These are phyloP conservation scores for Equus quagga DNA, from an alignment of 2,113 vertebrate species.

Conservation along the genomic window DNA sequence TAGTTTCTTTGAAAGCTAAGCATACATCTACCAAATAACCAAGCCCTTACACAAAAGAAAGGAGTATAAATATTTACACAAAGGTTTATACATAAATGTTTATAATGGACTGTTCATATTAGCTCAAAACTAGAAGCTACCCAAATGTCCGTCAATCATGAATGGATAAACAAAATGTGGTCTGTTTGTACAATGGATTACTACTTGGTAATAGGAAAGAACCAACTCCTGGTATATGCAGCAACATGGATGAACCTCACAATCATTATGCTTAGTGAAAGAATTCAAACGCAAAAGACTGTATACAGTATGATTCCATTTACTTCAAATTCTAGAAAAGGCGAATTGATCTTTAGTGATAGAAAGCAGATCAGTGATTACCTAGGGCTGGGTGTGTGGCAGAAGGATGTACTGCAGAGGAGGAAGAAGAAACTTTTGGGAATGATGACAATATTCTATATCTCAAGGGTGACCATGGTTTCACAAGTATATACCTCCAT, in stretches of 20 bases:
- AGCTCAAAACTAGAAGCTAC: not conserved
- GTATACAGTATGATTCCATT: not conserved
- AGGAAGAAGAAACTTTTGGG: not conserved
- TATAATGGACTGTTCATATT: not conserved
- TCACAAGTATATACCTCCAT: not conserved
- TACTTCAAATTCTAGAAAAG: not conserved
- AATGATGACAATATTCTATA: not conserved
- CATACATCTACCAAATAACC: not conserved
- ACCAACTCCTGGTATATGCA: not conserved
- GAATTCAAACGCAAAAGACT: not conserved
- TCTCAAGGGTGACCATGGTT: not conserved
- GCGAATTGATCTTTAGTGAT: not conserved
- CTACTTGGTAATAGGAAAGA: not conserved
- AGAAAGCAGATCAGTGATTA: not conserved
- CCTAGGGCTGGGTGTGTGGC: too few relatives aligned
- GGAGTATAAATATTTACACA: not conserved
- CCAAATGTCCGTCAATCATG: not conserved
- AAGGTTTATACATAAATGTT: not conserved
- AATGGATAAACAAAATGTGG: not conserved
- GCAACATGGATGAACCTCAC: not conserved
- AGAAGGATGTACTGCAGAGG: not conserved
- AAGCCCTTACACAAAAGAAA: conserved; percentile 8
- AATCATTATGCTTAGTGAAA: not conserved
- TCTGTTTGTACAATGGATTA: not conserved
- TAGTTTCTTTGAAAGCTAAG: conserved; percentile 11